phyloP scores from a whole-genome alignment of 1,140 invertebrate genomes.

The Calosoma granatense region DNA sequence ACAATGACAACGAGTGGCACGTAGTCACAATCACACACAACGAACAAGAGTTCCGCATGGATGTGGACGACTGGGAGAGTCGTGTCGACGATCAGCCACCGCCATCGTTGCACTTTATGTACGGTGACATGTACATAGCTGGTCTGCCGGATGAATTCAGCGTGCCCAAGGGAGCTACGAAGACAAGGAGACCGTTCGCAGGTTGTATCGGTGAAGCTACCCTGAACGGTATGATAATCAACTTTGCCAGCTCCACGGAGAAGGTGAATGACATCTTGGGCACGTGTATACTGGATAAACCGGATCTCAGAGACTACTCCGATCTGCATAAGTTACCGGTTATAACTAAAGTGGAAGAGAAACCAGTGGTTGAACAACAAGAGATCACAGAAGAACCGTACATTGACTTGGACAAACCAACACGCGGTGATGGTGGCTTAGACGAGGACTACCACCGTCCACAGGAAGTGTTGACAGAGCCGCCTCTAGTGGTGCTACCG shows the following conservation, averaged over 20 bases:
- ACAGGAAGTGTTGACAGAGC: slow-evolving; percentile 9
- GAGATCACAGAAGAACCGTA: neutral
- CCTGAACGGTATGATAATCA: slow-evolving; percentile 67
- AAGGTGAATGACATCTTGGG: slow-evolving; percentile 53
- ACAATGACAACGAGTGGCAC: slow-evolving; percentile 89
- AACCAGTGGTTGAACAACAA: neutral
- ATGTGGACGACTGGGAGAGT: slow-evolving; percentile 73
- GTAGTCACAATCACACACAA: slow-evolving; percentile 75
- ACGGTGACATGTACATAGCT: slow-evolving; percentile 71
- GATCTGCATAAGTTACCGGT: neutral
- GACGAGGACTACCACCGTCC: slow-evolving; percentile 17
- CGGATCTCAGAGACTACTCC: slow-evolving; percentile 9
- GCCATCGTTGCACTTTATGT: slow-evolving; percentile 45
- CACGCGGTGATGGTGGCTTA: slow-evolving; percentile 24
- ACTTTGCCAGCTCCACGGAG: slow-evolving; percentile 65
- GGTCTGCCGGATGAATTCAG: slow-evolving; percentile 57
- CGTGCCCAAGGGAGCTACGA: slow-evolving; percentile 28
- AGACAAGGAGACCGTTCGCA: slow-evolving; percentile 45
- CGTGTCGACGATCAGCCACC: slow-evolving; percentile 40
- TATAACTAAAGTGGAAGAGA: neutral
- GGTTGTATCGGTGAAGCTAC: slow-evolving; percentile 85
- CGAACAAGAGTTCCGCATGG: slow-evolving; percentile 50
- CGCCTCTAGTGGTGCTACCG: too few species aligned
- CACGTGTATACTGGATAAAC: slow-evolving; percentile 40
- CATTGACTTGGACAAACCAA: slow-evolving; percentile 11